phyloP scores from a whole-genome alignment of 2,797 vertebrate genomes.

The Pangasius macronema region DNA sequence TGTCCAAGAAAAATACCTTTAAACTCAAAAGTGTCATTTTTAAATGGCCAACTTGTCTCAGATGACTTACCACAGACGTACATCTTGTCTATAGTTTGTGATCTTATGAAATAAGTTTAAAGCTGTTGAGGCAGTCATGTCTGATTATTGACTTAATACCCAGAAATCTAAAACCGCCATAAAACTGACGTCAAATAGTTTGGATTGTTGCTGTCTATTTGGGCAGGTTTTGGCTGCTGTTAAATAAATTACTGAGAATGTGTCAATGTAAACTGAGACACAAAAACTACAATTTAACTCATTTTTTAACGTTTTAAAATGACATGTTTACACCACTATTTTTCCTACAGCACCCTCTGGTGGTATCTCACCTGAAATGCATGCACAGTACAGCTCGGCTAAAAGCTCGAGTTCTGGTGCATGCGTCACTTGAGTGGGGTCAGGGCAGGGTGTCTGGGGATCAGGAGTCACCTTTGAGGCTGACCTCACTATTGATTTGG shows the following conservation, averaged over 20 bases:
- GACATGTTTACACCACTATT: background rate
- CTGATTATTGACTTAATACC: background rate
- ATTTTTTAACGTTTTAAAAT: background rate
- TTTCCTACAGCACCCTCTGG: constrained; percentile 46
- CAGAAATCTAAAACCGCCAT: background rate
- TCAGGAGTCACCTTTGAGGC: constrained; percentile 78
- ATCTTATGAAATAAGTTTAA: background rate
- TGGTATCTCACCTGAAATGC: constrained; percentile 85
- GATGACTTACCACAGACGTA: background rate
- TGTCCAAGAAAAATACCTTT: background rate
- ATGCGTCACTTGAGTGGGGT: constrained; percentile 83
- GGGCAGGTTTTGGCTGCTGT: background rate
- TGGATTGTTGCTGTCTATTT: background rate
- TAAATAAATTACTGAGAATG: background rate
- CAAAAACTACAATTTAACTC: background rate
- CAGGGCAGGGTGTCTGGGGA: constrained; percentile 73
- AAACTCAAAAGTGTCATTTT: background rate
- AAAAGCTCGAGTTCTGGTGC: constrained; percentile 81
- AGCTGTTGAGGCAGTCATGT: background rate
- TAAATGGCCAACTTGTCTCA: background rate
- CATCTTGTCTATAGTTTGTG: background rate
- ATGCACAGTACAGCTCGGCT: constrained; percentile 87
- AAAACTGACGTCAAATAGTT: background rate
- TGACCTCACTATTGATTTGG: constrained; percentile 68
- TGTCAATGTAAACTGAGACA: background rate